These are phyloP conservation scores for Trichoplax adhaerens DNA, from an alignment of 37 sponge, comb jelly and placozoan genomes.

Conservation along the genomic window DNA sequence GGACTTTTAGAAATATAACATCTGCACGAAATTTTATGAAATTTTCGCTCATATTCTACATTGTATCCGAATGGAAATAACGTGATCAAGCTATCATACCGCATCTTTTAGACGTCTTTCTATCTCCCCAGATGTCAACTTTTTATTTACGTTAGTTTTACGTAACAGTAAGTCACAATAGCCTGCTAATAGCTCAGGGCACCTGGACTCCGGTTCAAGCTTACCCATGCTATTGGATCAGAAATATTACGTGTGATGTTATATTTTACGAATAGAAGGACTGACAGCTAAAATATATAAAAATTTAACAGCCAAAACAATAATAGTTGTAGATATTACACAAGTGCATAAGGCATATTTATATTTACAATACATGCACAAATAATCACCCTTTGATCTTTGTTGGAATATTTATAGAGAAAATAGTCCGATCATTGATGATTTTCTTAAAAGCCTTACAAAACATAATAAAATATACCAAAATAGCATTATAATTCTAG, in stretches of 20 bases:
- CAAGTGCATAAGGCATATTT: constrained; percentile 1
- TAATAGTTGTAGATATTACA: not conserved
- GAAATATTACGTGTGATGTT: not conserved
- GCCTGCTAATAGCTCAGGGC: constrained; percentile 82
- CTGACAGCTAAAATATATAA: not conserved
- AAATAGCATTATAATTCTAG: not conserved
- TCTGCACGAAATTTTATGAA: not conserved
- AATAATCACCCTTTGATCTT: not conserved
- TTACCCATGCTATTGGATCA: not conserved
- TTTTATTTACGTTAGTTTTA: constrained; percentile 65
- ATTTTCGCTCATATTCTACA: not conserved
- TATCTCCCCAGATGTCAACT: constrained; percentile 75
- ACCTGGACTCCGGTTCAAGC: constrained; percentile 70
- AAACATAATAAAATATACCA: not conserved
- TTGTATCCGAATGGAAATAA: too few species aligned
- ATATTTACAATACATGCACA: not conserved
- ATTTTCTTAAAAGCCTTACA: constrained; percentile 55
- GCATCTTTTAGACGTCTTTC: constrained; percentile 57
- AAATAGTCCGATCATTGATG: constrained; percentile 71
- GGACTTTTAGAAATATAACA: not conserved
- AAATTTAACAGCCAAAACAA: not conserved
- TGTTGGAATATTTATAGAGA: constrained; percentile 49
- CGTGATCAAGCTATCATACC: constrained; percentile 26
- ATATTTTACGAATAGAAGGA: not conserved
- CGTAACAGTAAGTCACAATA: constrained; percentile 81